Base-by-base conservation (phyloP, 1,140 invertebrate genomes). In the Bombus sylvicola region DNA sequence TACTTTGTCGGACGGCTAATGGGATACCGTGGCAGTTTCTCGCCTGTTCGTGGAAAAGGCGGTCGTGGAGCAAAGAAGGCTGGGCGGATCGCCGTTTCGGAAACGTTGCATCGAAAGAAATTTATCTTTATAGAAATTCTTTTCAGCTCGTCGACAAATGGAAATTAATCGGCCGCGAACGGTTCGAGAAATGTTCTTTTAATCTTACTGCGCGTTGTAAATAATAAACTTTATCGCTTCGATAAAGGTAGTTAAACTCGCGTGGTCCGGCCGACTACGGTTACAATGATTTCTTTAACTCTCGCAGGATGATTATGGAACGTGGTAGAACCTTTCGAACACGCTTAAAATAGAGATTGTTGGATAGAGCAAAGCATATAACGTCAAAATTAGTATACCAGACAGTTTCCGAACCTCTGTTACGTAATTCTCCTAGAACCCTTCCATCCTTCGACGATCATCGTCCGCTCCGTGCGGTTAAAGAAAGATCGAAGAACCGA, bases 51-150 rank as follows among this genome's bases (percentile, higher is more conserved):
- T 72, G 41, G 68, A 47, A 85, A 85, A 80, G 69, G 18, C 10
- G 39, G 34, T 15, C 13, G 28, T 6, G 1, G 31, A 31, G 22
- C 10, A 4, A 18, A 22, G 10, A 18, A 13, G 28, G 3, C 62
- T 75, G 72, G 82, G 64, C 82, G 75, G 82, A 69, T 71, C 66
- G 12, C 12, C 18, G 25, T 84, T 84, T 79, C n/a, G 39, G 28
- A 72, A 84, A 80, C 31, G 28, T 62, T 39, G 53, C 41, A 43
- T 18, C 12, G 25, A 31, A 13, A 25, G 53, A 80, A 80, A 85
- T 85, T 80, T 85, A 85, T 80, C 76, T 85, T 85, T 85, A 85
- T 85, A 43, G 83, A 64, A 80, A 85, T 73, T 53, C 83, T 73
- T 85, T 25, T 8, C 1, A 64, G 41, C 25, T n/a, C 37, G n/a